A percentile compares a stretch with the other conserved stretches of the same genome.
These are phyloP conservation scores for Bilobella aurantiaca DNA, from an alignment of 1,140 invertebrate genomes.

Conservation along the genomic window DNA sequence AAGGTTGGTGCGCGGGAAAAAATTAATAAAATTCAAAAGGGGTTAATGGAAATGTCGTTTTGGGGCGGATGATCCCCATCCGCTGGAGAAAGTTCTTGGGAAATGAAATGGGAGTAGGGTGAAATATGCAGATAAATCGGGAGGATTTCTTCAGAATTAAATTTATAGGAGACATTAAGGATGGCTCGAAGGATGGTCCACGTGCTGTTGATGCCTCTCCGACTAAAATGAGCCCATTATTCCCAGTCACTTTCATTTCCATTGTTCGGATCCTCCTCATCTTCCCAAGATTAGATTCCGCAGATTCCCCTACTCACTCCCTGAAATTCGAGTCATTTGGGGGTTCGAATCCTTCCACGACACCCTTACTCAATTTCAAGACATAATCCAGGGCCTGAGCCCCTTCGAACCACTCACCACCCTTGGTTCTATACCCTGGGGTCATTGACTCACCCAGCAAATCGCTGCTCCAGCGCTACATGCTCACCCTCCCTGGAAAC, in stretches of 20 bases:
- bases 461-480: too few species aligned
- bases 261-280: slow-evolving; percentile 5
- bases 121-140: slow-evolving; percentile 17
- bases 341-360: background rate
- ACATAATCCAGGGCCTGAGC: background rate
- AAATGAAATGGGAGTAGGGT: background rate
- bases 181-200: background rate
- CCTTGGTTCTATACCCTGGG: too few species aligned
- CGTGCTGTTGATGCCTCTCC: background rate
- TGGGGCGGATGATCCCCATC: too few species aligned
- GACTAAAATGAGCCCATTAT: slow-evolving; percentile 1
- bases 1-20: too few species aligned
- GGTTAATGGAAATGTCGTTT: too few species aligned
- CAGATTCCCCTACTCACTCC: background rate
- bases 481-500: too few species aligned
- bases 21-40: too few species aligned
- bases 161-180: background rate
- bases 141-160: background rate
- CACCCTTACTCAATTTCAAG: slow-evolving; percentile 3
- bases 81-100: too few species aligned
- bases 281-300: slow-evolving; percentile 1
- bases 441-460: too few species aligned
- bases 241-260: slow-evolving; percentile 3
- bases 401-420: background rate
- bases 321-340: slow-evolving; percentile 1